Evolutionary conservation across 2,797 vertebrate genomes (phyloP), one percentile per base, ranked within the genome.

Genomic region (Galaxias olidus): DNA sequence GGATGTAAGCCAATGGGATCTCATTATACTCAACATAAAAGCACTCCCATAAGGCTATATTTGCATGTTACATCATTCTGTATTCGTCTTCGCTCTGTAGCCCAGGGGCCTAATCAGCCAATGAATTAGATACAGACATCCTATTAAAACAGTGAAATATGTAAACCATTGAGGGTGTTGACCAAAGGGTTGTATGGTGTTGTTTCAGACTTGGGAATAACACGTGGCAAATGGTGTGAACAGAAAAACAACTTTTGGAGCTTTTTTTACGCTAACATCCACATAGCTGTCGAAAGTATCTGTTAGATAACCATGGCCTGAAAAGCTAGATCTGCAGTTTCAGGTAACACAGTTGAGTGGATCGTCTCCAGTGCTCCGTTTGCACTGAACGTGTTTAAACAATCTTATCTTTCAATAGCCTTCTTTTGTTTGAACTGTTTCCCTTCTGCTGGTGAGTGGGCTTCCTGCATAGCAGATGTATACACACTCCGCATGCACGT

Each of bases 1-100:
- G 72, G 61, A 59, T 71, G 72, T 68, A 73, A 74, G 73, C 84
- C 83, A 82, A 87, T 86, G 84, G 86, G 88, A 87, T 78, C 84
- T 89, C 86, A 88, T 87, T 90, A 90, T 73, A 69, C 0, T 40
- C 55, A 58, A 66, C 76, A 79, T 81, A 67, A 83, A 71, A 73
- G 72, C 46, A 82, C 69, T 82, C 84, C 62, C 76, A 65, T 74
- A 72, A 82, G 88, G 80, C 81, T 77, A 75, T 74, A 79, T 82
- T 82, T 70, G 74, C 70, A 63, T 68, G 79, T 89, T 87, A 81
- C 87, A 85, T 90, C 88, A 85, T 57, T 61, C 62, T 78, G 79
- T 79, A 53, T 75, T 81, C 68, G 71, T 75, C 63, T 66, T 63
- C 61, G 54, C 63, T 44, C 44, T 5, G 4, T 6, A 63, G 19